Evolutionary conservation across 2,113 vertebrate species (phyloP).

Genomic region (Deroptyus accipitrinus): DNA sequence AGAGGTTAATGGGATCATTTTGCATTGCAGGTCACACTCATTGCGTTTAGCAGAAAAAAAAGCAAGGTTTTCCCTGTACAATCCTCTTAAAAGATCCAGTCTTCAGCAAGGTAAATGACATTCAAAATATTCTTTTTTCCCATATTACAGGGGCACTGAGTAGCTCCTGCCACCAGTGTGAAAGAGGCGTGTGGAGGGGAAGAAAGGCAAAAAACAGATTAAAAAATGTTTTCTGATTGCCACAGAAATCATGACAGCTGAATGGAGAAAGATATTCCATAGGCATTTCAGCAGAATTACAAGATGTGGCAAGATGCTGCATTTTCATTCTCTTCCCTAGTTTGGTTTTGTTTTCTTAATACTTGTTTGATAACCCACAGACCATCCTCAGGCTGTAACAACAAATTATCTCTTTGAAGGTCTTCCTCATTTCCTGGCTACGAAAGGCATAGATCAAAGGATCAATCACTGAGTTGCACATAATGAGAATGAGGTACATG

Average conservation of each 20-base stretch:
- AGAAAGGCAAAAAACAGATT: not conserved
- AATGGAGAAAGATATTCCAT: not conserved
- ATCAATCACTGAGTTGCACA: conserved; percentile 95
- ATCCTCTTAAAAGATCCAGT: not conserved
- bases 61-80: not conserved
- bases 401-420: conserved; percentile 91
- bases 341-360: conserved; percentile 63
- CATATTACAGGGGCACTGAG: not conserved
- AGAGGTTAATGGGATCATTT: not conserved
- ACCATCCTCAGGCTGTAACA: conserved; percentile 78
- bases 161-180: not conserved
- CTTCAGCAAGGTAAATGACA: not conserved
- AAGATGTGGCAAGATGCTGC: not conserved
- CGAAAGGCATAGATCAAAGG: conserved; percentile 95
- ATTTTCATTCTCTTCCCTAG: not conserved
- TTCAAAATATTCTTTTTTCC: not conserved
- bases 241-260: not conserved
- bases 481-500: conserved; percentile 96
- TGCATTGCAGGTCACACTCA: not conserved
- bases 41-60: not conserved
- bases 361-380: conserved; percentile 77
- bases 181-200: not conserved
- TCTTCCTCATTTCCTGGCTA: conserved; percentile 95
- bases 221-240: not conserved
- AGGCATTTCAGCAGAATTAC: not conserved